Evolutionary conservation across 1,140 invertebrate genomes (phyloP).

Genomic region (Drosophila nigrodunni): DNA sequence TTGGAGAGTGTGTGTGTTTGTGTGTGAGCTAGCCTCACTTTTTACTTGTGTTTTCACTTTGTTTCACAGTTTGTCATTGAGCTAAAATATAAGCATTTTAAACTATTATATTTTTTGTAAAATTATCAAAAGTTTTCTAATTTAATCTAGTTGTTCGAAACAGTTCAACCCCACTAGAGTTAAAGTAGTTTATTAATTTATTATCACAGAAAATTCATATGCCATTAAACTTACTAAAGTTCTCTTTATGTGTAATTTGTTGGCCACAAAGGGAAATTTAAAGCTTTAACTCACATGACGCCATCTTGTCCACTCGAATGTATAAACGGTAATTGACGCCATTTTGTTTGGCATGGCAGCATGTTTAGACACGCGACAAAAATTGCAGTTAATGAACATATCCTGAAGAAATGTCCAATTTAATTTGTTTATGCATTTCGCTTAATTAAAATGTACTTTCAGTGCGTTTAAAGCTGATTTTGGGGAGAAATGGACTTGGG

Average conservation of each 20-base stretch:
- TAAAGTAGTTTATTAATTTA: too few species aligned
- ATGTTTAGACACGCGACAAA: constrained; percentile 45
- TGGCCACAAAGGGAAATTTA: neutral
- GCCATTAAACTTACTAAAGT: too few species aligned
- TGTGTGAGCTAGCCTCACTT: constrained; percentile 1
- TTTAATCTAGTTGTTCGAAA: too few species aligned
- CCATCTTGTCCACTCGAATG: constrained; percentile 17
- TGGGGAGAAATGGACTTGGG: neutral
- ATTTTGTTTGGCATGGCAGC: constrained; percentile 53
- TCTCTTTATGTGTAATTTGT: neutral
- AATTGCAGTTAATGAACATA: constrained; percentile 28
- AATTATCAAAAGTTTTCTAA: neutral
- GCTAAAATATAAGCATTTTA: neutral
- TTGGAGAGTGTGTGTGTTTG: constrained; percentile 8
- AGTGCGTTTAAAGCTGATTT: constrained; percentile 38
- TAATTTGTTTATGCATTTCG: constrained; percentile 68
- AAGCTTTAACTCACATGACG: constrained; percentile 2
- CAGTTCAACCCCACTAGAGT: neutral
- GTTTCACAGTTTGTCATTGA: neutral
- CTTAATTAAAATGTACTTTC: constrained; percentile 75
- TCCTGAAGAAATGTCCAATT: constrained; percentile 45
- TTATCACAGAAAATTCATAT: too few species aligned
- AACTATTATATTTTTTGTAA: neutral
- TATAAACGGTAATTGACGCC: constrained; percentile 68
- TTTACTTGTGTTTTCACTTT: neutral